phyloP scores from a whole-genome alignment of 1,140 invertebrate species.

The Drosophila trapezifrons region DNA sequence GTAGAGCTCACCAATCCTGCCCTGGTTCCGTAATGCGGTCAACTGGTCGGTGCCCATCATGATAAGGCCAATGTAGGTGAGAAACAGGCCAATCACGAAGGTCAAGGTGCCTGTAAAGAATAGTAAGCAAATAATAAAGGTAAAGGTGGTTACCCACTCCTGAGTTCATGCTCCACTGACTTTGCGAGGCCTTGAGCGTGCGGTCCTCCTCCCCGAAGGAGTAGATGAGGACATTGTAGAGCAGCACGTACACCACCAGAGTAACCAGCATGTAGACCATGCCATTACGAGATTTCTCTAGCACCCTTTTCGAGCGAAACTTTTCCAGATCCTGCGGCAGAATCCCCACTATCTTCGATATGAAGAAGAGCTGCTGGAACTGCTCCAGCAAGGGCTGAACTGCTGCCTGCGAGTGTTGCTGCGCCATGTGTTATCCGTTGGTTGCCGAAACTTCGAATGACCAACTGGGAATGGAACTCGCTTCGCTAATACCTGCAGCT shows the following conservation, averaged over 20 bases:
- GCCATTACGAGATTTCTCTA: conserved; percentile 71
- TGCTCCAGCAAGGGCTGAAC: conserved; percentile 69
- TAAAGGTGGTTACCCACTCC: background rate
- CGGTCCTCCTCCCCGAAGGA: conserved; percentile 77
- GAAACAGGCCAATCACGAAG: conserved; percentile 81
- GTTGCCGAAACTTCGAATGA: conserved; percentile 40
- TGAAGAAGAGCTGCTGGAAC: conserved; percentile 71
- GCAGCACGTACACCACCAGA: conserved; percentile 56
- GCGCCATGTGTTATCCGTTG: conserved; percentile 54
- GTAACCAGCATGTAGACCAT: conserved; percentile 56
- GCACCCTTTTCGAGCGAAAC: conserved; percentile 58
- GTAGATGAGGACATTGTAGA: conserved; percentile 75
- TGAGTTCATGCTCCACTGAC: conserved; percentile 48
- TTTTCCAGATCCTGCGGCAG: conserved; percentile 68
- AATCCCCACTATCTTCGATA: conserved; percentile 72
- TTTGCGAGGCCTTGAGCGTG: conserved; percentile 70
- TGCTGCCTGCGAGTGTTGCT: conserved; percentile 22
- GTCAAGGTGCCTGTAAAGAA: conserved; percentile 72
- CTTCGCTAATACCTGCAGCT: conserved; percentile 5
- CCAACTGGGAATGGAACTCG: background rate
- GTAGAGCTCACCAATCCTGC: conserved; percentile 65
- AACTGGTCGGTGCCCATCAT: conserved; percentile 83
- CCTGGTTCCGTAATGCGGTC: conserved; percentile 71
- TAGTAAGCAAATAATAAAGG: background rate
- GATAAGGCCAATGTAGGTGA: conserved; percentile 80